These are phyloP conservation scores for Drosophila burlai DNA, from an alignment of 1,140 invertebrate species.

Conservation along the genomic window DNA sequence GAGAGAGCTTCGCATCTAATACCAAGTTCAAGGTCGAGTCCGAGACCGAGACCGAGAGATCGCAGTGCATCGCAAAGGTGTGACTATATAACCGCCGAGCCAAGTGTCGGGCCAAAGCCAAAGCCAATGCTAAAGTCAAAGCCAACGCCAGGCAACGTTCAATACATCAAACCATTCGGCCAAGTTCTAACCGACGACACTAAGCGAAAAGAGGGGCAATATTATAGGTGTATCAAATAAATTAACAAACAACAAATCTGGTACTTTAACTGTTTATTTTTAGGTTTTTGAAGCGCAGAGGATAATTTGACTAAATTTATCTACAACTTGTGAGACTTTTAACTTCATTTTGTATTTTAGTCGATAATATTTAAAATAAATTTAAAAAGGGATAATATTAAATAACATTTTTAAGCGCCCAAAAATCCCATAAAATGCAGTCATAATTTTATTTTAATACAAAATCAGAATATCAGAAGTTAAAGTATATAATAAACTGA, in stretches of 20 bases:
- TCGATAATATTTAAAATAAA: not conserved
- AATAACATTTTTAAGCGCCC: not conserved
- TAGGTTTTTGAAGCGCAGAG: not conserved
- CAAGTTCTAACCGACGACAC: conserved; percentile 30
- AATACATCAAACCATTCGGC: conserved; percentile 16
- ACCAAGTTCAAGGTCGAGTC: conserved; percentile 77
- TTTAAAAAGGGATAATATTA: too few species aligned
- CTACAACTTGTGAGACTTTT: not conserved
- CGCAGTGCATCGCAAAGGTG: conserved; percentile 68
- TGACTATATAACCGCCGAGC: conserved; percentile 39
- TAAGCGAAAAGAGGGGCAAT: conserved; percentile 1
- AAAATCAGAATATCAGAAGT: not conserved
- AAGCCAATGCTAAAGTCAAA: conserved; percentile 24
- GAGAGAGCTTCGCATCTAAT: conserved; percentile 73
- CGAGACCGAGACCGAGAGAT: conserved; percentile 38
- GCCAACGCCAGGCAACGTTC: conserved; percentile 10
- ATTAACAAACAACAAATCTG: not conserved
- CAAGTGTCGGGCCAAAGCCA: conserved; percentile 19
- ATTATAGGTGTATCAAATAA: too few species aligned
- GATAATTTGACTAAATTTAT: too few species aligned
- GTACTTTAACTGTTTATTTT: not conserved
- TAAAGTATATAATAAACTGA: too few species aligned
- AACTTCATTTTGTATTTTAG: too few species aligned
- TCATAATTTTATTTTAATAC: not conserved
- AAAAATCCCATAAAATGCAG: not conserved